Evolutionary conservation across 2,888 invertebrate species (phyloP).

Genomic region (Ophioninae sp.): DNA sequence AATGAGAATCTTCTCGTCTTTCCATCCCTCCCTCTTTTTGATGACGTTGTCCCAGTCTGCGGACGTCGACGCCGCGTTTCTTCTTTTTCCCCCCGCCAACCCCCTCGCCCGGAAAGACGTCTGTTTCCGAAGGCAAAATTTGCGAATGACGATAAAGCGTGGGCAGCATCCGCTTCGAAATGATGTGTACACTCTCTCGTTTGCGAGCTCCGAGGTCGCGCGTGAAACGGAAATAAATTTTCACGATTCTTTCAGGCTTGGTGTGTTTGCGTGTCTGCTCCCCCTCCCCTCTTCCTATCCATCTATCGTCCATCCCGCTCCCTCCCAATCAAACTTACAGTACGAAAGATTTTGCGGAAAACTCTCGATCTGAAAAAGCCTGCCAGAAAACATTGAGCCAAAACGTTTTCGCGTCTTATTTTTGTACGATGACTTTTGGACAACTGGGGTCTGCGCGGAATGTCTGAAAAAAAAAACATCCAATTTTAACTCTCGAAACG

Average conservation of each 20-base stretch:
- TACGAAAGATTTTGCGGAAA: constrained; percentile 32
- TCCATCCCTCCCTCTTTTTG: background rate
- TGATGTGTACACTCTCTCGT: constrained; percentile 44
- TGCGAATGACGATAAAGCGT: constrained; percentile 61
- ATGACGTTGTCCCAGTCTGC: constrained; percentile 18
- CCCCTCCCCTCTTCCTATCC: background rate
- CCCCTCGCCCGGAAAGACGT: constrained; percentile 41
- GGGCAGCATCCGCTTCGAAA: constrained; percentile 60
- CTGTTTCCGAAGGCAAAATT: constrained; percentile 59
- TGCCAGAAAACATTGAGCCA: constrained; percentile 28
- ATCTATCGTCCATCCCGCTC: background rate
- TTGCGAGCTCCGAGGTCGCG: constrained; percentile 62
- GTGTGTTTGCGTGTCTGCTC: background rate
- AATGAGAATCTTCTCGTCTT: background rate
- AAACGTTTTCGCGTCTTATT: constrained; percentile 25
- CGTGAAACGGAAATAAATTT: constrained; percentile 64
- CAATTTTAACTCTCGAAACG: background rate
- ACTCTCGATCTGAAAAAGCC: constrained; percentile 20
- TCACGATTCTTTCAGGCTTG: constrained; percentile 49
- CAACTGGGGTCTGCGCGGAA: background rate
- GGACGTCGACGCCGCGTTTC: constrained; percentile 49
- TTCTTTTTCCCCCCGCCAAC: background rate
- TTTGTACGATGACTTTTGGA: constrained; percentile 29
- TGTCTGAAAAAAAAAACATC: background rate
- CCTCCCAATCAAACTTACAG: background rate